Percentiles rank a stretch among this genome's conserved stretches.
Evolutionary conservation across 2,888 invertebrate species (phyloP).

Genomic region (Tiphia femorata): DNA sequence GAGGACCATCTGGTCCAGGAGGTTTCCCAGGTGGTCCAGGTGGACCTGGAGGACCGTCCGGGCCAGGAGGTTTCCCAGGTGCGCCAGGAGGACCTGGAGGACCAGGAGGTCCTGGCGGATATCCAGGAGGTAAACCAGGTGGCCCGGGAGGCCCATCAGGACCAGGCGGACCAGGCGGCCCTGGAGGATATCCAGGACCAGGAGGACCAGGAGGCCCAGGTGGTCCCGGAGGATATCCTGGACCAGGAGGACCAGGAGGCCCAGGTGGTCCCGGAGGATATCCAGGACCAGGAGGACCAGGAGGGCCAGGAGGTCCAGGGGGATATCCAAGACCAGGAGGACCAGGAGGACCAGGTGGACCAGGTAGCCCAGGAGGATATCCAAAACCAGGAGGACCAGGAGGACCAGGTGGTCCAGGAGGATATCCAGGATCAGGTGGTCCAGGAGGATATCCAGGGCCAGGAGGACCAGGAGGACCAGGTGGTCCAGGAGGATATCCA

Average conservation of each 20-base stretch:
- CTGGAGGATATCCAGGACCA: slow-evolving; percentile 42
- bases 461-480: slow-evolving; percentile 55
- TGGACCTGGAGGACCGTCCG: slow-evolving; percentile 37
- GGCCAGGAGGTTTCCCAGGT: not conserved
- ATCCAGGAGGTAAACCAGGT: slow-evolving; percentile 34
- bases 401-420: slow-evolving; percentile 56
- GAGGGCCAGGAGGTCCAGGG: slow-evolving; percentile 55
- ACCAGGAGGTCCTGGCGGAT: slow-evolving; percentile 46
- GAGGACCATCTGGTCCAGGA: slow-evolving; percentile 32
- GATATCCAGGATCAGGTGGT: too few relatives aligned
- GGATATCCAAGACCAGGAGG: slow-evolving; percentile 32
- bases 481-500: slow-evolving; percentile 27
- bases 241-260: slow-evolving; percentile 47
- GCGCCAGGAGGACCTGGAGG: slow-evolving; percentile 40
- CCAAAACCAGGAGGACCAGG: slow-evolving; percentile 48
- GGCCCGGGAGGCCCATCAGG: slow-evolving; percentile 34
- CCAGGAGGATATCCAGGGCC: slow-evolving; percentile 28
- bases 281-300: slow-evolving; percentile 37
- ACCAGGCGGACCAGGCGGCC: slow-evolving; percentile 35
- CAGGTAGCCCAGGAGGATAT: slow-evolving; percentile 46
- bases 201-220: slow-evolving; percentile 36
- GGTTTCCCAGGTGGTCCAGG: slow-evolving; percentile 22
- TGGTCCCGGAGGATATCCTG: slow-evolving; percentile 39
- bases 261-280: slow-evolving; percentile 17
- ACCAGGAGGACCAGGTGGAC: slow-evolving; percentile 51